Evolutionary conservation across 2,797 vertebrate genomes (phyloP).

Genomic region (Gouania willdenowi): DNA sequence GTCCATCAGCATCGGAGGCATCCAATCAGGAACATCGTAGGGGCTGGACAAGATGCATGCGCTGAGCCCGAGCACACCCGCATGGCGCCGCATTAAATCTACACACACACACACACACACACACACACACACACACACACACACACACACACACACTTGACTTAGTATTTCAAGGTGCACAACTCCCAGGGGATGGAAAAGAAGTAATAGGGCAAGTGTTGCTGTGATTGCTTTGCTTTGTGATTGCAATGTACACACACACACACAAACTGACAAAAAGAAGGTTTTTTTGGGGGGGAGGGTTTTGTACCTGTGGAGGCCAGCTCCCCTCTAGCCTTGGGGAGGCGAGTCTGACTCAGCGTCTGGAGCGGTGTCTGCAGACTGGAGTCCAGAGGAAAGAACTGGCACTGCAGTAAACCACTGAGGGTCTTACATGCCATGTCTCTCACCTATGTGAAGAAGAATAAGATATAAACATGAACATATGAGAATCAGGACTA

Average conservation of each 20-base stretch:
- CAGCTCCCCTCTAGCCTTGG: conserved; percentile 88
- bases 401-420: conserved; percentile 93
- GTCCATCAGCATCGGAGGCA: conserved; percentile 98
- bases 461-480: neutral
- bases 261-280: no score
- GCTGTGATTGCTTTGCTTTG: conserved; percentile 47
- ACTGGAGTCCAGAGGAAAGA: conserved; percentile 86
- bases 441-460: conserved; percentile 84
- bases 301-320: conserved; percentile 66
- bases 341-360: conserved; percentile 92
- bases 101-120: conserved; percentile 13
- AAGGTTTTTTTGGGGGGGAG: conserved; percentile 8
- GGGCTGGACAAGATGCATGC: conserved; percentile 96
- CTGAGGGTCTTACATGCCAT: conserved; percentile 96
- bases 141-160: conserved; percentile 3
- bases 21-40: conserved; percentile 95
- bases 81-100: conserved; percentile 93
- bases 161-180: conserved; percentile 50
- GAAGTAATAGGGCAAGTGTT: conserved; percentile 58
- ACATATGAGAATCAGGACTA: conserved; percentile 17
- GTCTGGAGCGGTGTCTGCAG: conserved; percentile 95
- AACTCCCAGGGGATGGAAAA: conserved; percentile 40
- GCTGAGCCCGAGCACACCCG: conserved; percentile 93
- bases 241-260: conserved; percentile 39
- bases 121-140: neutral